Conservation (phyloP, 2,888 invertebrate genomes). For the Eupithecia inturbata region DNA sequence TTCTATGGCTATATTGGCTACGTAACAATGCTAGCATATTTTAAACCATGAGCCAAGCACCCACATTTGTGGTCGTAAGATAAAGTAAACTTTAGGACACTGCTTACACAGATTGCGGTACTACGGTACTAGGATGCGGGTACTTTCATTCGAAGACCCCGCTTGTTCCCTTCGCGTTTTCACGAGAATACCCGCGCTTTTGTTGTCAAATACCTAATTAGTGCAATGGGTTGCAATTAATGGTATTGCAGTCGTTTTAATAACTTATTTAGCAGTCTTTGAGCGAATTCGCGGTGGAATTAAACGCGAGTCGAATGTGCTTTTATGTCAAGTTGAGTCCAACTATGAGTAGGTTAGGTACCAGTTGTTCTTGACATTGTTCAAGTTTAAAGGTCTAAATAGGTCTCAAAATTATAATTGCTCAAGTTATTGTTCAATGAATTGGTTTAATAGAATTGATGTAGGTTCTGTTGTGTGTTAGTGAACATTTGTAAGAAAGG, state of each 20-base stretch:
- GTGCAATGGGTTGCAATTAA: conserved; percentile 44
- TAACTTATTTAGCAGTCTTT: conserved; percentile 34
- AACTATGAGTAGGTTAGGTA: not conserved
- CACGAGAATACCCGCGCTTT: conserved; percentile 37
- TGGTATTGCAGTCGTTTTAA: conserved; percentile 24
- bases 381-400: conserved; percentile 8
- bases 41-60: not conserved
- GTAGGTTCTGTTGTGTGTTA: not conserved
- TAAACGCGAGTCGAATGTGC: conserved; percentile 12
- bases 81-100: conserved; percentile 5
- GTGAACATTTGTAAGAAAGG: not conserved
- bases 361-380: conserved; percentile 10
- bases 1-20: too few species aligned
- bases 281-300: conserved; percentile 23
- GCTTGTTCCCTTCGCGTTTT: conserved; percentile 31
- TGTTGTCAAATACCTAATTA: conserved; percentile 45
- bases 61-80: not conserved
- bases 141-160: conserved; percentile 6
- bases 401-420: conserved; percentile 4
- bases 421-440: not conserved
- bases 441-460: not conserved
- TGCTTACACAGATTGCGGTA: conserved; percentile 9
- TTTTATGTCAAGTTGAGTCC: conserved; percentile 24
- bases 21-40: not conserved
- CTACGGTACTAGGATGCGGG: conserved; percentile 8